Percentiles rank a stretch among this genome's conserved stretches.
Evolutionary conservation across 1,140 invertebrate species (phyloP).

Genomic region (Drosophila triauraria): DNA sequence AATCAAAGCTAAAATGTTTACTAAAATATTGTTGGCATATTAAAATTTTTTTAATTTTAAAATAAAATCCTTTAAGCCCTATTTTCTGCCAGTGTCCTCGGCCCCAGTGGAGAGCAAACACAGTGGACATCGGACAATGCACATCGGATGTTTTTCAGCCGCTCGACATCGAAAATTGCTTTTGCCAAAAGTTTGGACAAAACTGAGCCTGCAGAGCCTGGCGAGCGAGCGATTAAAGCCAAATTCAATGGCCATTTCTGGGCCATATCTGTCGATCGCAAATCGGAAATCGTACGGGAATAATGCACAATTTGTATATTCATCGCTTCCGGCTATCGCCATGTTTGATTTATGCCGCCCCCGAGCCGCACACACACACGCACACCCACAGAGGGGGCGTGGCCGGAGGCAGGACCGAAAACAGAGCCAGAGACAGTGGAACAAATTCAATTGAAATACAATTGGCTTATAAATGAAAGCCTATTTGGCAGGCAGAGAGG

Average conservation of each 20-base stretch:
- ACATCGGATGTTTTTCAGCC: slow-evolving; percentile 27
- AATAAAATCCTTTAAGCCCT: too few relatives aligned
- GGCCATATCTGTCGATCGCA: slow-evolving; percentile 52
- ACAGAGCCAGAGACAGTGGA: slow-evolving; percentile 43
- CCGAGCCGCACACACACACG: not conserved
- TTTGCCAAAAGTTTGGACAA: slow-evolving; percentile 47
- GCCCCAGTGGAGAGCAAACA: slow-evolving; percentile 28
- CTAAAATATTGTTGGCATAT: too few relatives aligned
- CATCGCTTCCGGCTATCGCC: slow-evolving; percentile 36
- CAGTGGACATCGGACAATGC: slow-evolving; percentile 56
- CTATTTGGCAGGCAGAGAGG: slow-evolving; percentile 46
- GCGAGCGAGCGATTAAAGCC: slow-evolving; percentile 36
- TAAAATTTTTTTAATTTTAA: too few relatives aligned
- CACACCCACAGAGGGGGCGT: slow-evolving; percentile 7
- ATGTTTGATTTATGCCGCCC: slow-evolving; percentile 39
- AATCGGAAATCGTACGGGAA: slow-evolving; percentile 62
- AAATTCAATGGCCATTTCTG: slow-evolving; percentile 22
- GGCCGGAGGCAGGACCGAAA: not conserved
- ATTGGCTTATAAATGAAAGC: slow-evolving; percentile 78
- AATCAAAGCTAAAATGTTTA: not conserved
- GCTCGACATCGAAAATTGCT: slow-evolving; percentile 59
- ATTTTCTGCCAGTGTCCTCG: slow-evolving; percentile 7
- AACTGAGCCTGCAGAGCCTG: not conserved
- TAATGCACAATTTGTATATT: slow-evolving; percentile 44
- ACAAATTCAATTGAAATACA: slow-evolving; percentile 78